Conservation (phyloP, 2,888 invertebrate genomes). For the Drosophila paramelanica region DNA sequence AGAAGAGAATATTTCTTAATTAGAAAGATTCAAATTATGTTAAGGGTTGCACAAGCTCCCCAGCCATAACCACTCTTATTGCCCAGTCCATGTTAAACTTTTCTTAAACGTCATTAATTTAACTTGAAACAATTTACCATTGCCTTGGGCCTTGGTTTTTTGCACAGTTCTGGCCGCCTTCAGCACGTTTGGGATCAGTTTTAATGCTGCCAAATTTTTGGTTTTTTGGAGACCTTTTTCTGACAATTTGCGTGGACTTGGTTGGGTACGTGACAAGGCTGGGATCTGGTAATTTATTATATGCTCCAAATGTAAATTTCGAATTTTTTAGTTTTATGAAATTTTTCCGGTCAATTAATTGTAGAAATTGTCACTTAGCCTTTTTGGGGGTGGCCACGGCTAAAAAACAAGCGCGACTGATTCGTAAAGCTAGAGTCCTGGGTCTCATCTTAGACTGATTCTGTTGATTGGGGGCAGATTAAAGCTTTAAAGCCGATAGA, state of each 20-base stretch:
- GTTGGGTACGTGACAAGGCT: conserved; percentile 70
- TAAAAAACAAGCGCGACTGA: conserved; percentile 10
- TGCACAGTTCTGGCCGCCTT: background rate
- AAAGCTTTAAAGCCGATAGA: conserved; percentile 56
- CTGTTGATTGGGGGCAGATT: conserved; percentile 25
- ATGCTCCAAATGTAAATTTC: conserved; percentile 53
- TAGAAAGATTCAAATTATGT: conserved; percentile 72
- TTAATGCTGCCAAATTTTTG: conserved; percentile 36
- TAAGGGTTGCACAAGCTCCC: conserved; percentile 58
- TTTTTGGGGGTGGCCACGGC: conserved; percentile 12
- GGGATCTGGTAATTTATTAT: conserved; percentile 80
- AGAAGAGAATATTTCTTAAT: conserved; percentile 75
- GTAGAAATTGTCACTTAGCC: conserved; percentile 69
- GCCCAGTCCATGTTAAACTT: conserved; percentile 6
- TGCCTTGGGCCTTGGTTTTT: conserved; percentile 56
- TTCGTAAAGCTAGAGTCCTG: conserved; percentile 10
- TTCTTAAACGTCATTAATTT: conserved; percentile 78
- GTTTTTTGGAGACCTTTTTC: conserved; percentile 58
- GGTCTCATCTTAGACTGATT: background rate
- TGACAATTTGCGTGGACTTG: conserved; percentile 55
- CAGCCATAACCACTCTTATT: background rate
- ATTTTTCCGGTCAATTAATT: conserved; percentile 83
- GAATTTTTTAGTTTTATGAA: conserved; percentile 78
- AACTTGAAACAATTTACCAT: conserved; percentile 64
- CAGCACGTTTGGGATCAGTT: conserved; percentile 17